Conservation (phyloP, 2,888 invertebrate genomes). For the Prosapia bicincta region DNA sequence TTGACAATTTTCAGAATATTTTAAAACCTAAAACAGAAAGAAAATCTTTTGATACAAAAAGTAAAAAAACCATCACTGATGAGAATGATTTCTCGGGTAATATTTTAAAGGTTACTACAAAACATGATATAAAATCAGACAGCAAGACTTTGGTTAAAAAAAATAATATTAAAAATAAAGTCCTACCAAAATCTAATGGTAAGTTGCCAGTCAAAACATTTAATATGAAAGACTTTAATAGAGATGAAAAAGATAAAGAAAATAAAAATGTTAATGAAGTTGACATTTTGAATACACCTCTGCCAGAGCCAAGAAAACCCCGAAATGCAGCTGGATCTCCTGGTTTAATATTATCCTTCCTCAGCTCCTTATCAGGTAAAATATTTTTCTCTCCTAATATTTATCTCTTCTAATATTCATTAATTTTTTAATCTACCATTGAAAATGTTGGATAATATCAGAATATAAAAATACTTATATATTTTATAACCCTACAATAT, state of each 20-base stretch:
- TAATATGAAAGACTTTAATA: neutral
- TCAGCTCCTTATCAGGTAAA: slow-evolving; percentile 35
- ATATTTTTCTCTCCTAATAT: too few species aligned
- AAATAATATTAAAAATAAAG: neutral
- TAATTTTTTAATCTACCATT: too few species aligned
- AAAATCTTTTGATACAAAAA: neutral
- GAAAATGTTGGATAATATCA: too few species aligned
- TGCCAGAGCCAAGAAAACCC: neutral
- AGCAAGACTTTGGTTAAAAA: neutral
- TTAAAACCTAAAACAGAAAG: neutral
- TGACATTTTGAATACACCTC: neutral
- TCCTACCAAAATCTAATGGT: neutral
- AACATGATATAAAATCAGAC: neutral
- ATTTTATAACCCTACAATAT: too few species aligned
- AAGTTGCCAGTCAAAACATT: neutral
- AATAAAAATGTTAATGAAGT: neutral
- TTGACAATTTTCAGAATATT: neutral
- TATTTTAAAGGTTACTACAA: neutral
- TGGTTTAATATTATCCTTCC: slow-evolving; percentile 28
- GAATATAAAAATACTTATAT: too few species aligned
- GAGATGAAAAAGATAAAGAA: neutral
- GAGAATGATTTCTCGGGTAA: neutral
- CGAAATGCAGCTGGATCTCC: slow-evolving; percentile 9
- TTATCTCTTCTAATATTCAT: too few species aligned
- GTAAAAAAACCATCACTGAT: neutral